phyloP scores from a whole-genome alignment of 2,113 vertebrate genomes.

The Tachysurus fulvidraco region DNA sequence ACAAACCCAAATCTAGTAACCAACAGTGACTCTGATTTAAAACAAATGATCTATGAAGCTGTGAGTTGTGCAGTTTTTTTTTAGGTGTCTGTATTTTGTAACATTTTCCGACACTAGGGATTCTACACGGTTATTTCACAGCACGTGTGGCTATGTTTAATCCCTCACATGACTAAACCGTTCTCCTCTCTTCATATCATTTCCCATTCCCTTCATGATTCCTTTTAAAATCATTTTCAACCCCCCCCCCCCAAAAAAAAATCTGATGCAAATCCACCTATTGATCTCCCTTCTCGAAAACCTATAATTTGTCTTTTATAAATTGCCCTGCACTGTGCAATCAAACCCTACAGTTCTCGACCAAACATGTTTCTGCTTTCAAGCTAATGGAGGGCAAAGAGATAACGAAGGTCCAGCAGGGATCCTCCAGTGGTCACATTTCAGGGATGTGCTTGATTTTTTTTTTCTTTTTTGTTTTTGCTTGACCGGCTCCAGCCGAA shows the following conservation, averaged over 20 bases:
- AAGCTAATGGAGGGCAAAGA: conserved; percentile 27
- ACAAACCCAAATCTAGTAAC: too few relatives aligned
- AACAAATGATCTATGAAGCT: too few relatives aligned
- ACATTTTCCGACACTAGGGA: too few relatives aligned
- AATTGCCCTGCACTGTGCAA: conserved; percentile 2
- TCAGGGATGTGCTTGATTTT: neutral
- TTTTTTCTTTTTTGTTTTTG: neutral
- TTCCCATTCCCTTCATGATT: neutral
- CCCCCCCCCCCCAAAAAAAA: neutral
- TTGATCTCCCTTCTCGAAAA: conserved; percentile 1
- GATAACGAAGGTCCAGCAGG: conserved; percentile 13
- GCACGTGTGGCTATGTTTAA: neutral
- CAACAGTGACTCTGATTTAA: neutral
- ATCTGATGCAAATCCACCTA: neutral
- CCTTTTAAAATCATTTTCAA: neutral
- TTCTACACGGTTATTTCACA: neutral
- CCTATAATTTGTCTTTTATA: neutral
- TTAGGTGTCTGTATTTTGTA: too few relatives aligned
- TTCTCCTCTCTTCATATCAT: neutral
- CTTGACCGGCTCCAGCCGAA: neutral
- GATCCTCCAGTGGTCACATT: conserved; percentile 4
- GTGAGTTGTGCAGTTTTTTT: too few relatives aligned
- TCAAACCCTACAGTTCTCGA: neutral
- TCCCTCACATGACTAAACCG: neutral
- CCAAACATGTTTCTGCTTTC: conserved; percentile 8